phyloP scores from a whole-genome alignment of 2,113 vertebrate species.

The Marmota flaviventris region DNA sequence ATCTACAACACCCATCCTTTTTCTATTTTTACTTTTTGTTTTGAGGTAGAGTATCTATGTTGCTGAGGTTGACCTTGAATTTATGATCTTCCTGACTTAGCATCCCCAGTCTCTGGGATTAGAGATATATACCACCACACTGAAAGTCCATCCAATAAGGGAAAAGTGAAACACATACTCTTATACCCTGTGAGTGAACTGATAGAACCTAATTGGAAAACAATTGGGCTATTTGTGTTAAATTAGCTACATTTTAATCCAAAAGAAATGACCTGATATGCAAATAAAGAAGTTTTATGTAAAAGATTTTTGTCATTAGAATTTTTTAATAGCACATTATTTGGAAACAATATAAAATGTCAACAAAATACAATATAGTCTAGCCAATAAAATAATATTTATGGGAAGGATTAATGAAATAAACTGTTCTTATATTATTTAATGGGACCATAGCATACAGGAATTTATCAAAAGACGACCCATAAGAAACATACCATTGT shows the following conservation, averaged over 20 bases:
- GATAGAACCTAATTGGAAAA: neutral
- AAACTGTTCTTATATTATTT: neutral
- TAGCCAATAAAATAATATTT: neutral
- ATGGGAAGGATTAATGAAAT: neutral
- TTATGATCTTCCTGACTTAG: too few species aligned
- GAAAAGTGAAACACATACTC: neutral
- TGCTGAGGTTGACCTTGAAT: too few species aligned
- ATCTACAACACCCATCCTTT: too few species aligned
- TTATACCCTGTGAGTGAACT: neutral
- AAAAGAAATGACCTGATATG: conserved; percentile 52
- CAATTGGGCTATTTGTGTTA: conserved; percentile 8
- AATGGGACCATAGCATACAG: neutral
- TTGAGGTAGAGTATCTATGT: too few species aligned
- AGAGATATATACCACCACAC: too few species aligned
- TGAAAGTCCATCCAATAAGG: neutral
- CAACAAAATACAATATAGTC: neutral
- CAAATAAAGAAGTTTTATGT: neutral
- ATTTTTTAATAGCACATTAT: neutral
- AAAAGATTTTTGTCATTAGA: conserved; percentile 21
- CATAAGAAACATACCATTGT: neutral
- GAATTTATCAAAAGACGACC: neutral
- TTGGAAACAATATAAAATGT: conserved; percentile 24
- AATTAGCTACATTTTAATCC: neutral
- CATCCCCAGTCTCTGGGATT: too few species aligned
- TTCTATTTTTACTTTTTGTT: too few species aligned